These are phyloP conservation scores for Gastrophysa polygoni DNA, from an alignment of 2,888 invertebrate genomes.

Conservation along the genomic window DNA sequence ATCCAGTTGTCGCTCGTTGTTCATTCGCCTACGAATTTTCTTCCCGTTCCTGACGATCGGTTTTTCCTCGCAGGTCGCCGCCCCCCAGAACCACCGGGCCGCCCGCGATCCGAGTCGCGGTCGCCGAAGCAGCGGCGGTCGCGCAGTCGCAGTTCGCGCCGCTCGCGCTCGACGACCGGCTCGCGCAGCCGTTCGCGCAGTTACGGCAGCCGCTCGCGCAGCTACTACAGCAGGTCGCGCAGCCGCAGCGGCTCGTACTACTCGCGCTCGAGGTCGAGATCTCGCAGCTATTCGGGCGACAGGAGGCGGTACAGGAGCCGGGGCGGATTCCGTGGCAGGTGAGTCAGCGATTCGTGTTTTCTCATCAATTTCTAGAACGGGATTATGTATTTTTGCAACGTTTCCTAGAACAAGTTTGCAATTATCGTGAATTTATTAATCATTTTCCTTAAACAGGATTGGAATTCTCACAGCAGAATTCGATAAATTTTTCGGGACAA, in stretches of 20 bases:
- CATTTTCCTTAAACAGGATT: too few relatives aligned
- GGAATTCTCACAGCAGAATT: too few relatives aligned
- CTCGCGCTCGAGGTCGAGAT: conserved; percentile 57
- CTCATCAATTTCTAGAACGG: too few relatives aligned
- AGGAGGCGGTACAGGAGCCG: conserved; percentile 53
- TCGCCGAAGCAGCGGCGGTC: conserved; percentile 71
- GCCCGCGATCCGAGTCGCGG: conserved; percentile 60
- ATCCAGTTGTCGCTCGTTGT: not conserved
- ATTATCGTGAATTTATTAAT: too few relatives aligned
- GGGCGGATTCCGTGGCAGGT: conserved; percentile 55
- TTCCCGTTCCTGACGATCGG: too few relatives aligned
- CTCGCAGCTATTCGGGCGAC: conserved; percentile 66
- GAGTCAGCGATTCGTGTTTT: conserved; percentile 7
- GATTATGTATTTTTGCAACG: too few relatives aligned
- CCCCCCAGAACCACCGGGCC: conserved; percentile 58
- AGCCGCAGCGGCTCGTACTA: conserved; percentile 36
- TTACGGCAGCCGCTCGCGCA: conserved; percentile 63
- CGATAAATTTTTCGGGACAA: too few relatives aligned
- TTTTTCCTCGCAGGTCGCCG: conserved; percentile 45
- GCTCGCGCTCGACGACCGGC: conserved; percentile 56
- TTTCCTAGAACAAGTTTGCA: too few relatives aligned
- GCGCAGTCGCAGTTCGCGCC: conserved; percentile 62
- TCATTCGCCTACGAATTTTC: not conserved
- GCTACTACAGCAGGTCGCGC: conserved; percentile 64
- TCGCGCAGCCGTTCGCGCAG: conserved; percentile 60